Percentiles rank a stretch among this genome's conserved stretches.
Conservation (phyloP, 2,113 vertebrate species). For the Dicrurus megarhynchus region DNA sequence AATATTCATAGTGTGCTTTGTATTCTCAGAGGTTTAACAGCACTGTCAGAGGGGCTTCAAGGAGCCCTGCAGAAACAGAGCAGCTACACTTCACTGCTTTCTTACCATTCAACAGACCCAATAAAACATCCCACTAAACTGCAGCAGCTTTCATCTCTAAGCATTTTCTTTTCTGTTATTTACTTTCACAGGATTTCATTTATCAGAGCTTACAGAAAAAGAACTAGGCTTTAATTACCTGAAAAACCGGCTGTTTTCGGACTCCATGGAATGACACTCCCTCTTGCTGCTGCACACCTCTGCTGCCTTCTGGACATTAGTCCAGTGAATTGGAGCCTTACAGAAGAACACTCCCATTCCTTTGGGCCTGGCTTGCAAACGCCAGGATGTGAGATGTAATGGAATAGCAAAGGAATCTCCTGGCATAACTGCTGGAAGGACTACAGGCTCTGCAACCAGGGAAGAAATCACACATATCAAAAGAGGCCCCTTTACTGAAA, state of each 20-base stretch:
- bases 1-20: background rate
- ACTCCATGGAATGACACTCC: slow-evolving; percentile 91
- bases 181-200: background rate
- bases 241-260: slow-evolving; percentile 88
- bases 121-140: background rate
- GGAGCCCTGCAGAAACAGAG: background rate
- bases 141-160: background rate
- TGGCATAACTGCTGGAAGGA: slow-evolving; percentile 91
- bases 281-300: slow-evolving; percentile 91
- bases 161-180: background rate
- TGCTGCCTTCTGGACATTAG: slow-evolving; percentile 84
- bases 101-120: background rate
- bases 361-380: slow-evolving; percentile 92
- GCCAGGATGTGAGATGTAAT: slow-evolving; percentile 94
- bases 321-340: slow-evolving; percentile 95
- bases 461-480: background rate
- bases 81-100: background rate
- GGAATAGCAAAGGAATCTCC: slow-evolving; percentile 88
- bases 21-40: background rate
- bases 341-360: slow-evolving; percentile 94
- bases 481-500: background rate
- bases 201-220: background rate
- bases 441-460: slow-evolving; percentile 85
- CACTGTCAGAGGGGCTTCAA: background rate
- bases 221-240: slow-evolving; percentile 70